Percentiles rank a stretch among this genome's conserved stretches.
phyloP scores from a whole-genome alignment of 2,797 vertebrate species.

The Myripristis jacobus region DNA sequence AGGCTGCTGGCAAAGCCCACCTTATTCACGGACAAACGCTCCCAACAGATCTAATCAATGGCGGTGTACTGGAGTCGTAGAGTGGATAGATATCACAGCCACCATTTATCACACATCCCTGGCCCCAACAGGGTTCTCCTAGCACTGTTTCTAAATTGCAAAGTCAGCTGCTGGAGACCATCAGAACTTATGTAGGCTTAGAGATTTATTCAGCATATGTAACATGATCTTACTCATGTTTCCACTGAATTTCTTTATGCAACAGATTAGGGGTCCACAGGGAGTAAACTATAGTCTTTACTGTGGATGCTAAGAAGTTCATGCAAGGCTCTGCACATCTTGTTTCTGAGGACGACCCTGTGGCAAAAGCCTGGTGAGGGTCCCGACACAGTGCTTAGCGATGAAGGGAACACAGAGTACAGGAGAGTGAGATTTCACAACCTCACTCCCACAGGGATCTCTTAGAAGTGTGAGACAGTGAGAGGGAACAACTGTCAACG shows the following conservation, averaged over 20 bases:
- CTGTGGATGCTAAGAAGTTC: constrained; percentile 38
- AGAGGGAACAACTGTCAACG: constrained; percentile 73
- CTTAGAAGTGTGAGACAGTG: constrained; percentile 76
- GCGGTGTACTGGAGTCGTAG: constrained; percentile 56
- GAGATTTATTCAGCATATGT: constrained; percentile 42
- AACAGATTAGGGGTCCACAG: constrained; percentile 23
- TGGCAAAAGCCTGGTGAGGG: constrained; percentile 35
- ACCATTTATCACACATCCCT: constrained; percentile 61
- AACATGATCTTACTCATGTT: constrained; percentile 23
- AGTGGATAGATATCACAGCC: constrained; percentile 61
- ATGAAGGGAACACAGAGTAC: constrained; percentile 68
- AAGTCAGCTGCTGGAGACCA: constrained; percentile 47
- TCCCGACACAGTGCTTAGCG: constrained; percentile 42
- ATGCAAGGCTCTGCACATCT: constrained; percentile 15
- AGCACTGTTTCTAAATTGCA: constrained; percentile 35
- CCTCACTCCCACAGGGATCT: constrained; percentile 68
- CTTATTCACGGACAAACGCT: constrained; percentile 69
- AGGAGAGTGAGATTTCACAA: constrained; percentile 66
- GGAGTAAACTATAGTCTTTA: constrained; percentile 8
- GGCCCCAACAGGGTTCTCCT: constrained; percentile 52
- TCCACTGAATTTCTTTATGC: not conserved
- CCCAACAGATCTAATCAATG: constrained; percentile 72
- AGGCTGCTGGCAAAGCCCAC: constrained; percentile 59
- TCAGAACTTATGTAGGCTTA: constrained; percentile 34
- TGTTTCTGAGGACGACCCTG: constrained; percentile 31